phyloP scores from a whole-genome alignment of 2,888 invertebrate species.

The Choreutis nemorana region DNA sequence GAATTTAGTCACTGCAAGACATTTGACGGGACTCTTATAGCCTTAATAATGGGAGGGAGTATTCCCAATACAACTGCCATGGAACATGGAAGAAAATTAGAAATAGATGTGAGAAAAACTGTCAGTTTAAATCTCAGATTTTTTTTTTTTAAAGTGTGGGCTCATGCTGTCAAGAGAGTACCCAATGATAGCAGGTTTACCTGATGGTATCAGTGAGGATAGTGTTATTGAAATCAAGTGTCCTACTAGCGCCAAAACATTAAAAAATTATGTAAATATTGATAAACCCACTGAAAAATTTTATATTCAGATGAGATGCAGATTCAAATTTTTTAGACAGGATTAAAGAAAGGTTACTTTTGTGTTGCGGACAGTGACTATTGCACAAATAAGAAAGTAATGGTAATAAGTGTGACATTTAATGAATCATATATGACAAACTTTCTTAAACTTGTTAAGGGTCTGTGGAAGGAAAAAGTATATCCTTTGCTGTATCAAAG shows the following conservation, averaged over 20 bases:
- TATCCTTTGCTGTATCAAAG: slow-evolving; percentile 1
- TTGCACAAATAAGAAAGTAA: slow-evolving; percentile 6
- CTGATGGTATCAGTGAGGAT: slow-evolving; percentile 15
- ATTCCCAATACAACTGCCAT: slow-evolving; percentile 13
- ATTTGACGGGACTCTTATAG: slow-evolving; percentile 13
- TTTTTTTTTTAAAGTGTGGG: slow-evolving; percentile 15
- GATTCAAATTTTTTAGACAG: slow-evolving; percentile 14
- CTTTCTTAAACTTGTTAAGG: slow-evolving; percentile 1
- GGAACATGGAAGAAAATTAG: slow-evolving; percentile 8
- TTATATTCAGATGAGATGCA: slow-evolving; percentile 14
- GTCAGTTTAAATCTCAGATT: slow-evolving; percentile 10
- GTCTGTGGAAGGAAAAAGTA: slow-evolving; percentile 11
- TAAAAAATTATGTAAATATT: slow-evolving; percentile 12
- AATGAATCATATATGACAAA: slow-evolving; percentile 7
- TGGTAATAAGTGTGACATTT: not conserved
- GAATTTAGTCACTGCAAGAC: slow-evolving; percentile 20
- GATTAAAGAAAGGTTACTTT: slow-evolving; percentile 9
- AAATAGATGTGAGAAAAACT: slow-evolving; percentile 11
- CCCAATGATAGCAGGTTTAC: slow-evolving; percentile 19
- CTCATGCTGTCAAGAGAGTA: slow-evolving; percentile 11
- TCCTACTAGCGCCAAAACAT: slow-evolving; percentile 11
- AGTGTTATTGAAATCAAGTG: slow-evolving; percentile 14
- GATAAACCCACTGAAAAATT: slow-evolving; percentile 11
- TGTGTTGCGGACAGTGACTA: slow-evolving; percentile 13
- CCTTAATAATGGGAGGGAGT: slow-evolving; percentile 13